Conservation (phyloP, 2,888 invertebrate genomes). For the Andrena bicolor region DNA sequence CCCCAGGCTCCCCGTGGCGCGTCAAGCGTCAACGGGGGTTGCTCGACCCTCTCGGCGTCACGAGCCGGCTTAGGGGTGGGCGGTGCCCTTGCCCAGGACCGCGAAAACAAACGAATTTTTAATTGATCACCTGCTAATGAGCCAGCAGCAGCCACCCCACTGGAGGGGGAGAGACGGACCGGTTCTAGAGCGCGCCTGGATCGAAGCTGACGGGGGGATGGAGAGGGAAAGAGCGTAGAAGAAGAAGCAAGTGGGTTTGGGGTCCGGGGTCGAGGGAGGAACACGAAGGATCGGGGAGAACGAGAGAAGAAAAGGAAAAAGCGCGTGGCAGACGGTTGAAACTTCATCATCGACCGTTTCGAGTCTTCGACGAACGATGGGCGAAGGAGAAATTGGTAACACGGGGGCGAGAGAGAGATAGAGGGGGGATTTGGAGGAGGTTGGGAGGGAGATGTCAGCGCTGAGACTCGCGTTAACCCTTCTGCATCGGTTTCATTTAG, state of each 20-base stretch:
- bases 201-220: neutral
- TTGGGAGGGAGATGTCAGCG: slow-evolving; percentile 22
- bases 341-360: slow-evolving; percentile 71
- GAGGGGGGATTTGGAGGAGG: neutral
- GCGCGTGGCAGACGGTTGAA: slow-evolving; percentile 68
- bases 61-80: slow-evolving; percentile 58
- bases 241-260: slow-evolving; percentile 9
- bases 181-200: slow-evolving; percentile 12
- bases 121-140: slow-evolving; percentile 83
- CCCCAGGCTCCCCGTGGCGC: slow-evolving; percentile 25
- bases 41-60: slow-evolving; percentile 55
- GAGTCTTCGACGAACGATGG: slow-evolving; percentile 54
- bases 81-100: slow-evolving; percentile 57
- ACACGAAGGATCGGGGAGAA: slow-evolving; percentile 26
- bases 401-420: neutral
- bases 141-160: slow-evolving; percentile 68
- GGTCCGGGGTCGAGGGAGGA: slow-evolving; percentile 41
- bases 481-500: slow-evolving; percentile 15
- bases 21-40: slow-evolving; percentile 48
- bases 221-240: slow-evolving; percentile 1
- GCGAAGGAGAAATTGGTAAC: slow-evolving; percentile 13
- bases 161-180: slow-evolving; percentile 28
- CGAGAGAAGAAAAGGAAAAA: slow-evolving; percentile 51
- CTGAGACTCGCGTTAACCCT: slow-evolving; percentile 43
- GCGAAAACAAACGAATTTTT: slow-evolving; percentile 80